Conservation (phyloP, 2,797 vertebrate genomes). For the Chloroceryle inda region DNA sequence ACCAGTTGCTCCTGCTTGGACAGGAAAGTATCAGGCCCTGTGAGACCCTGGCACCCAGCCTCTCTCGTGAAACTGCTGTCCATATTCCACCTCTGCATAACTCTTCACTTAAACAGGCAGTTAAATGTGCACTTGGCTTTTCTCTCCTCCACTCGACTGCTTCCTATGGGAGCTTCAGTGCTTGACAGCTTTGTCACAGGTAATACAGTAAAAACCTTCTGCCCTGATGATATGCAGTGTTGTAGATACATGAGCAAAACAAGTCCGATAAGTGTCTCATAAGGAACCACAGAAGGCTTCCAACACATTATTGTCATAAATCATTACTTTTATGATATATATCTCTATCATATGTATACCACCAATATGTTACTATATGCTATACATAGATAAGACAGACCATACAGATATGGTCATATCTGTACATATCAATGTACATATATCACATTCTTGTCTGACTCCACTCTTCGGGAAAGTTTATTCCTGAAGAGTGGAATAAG, state of each 20-base stretch:
- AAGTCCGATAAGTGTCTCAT: not conserved
- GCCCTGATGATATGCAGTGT: not conserved
- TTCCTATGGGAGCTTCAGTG: not conserved
- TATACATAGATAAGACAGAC: not conserved
- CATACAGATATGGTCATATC: not conserved
- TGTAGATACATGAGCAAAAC: not conserved
- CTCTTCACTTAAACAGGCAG: rapidly evolving
- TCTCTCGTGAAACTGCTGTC: not conserved
- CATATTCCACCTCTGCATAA: not conserved
- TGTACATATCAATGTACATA: no score
- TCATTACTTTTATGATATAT: not conserved
- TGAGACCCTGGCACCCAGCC: not conserved
- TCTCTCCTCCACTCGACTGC: not conserved
- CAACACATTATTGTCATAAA: not conserved
- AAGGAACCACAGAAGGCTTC: not conserved
- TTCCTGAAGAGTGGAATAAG: no score
- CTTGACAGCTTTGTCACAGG: not conserved
- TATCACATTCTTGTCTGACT: not conserved
- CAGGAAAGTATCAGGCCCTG: rapidly evolving
- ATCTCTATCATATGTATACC: not conserved
- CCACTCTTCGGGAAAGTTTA: not conserved
- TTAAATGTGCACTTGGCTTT: not conserved
- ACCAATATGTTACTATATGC: not conserved
- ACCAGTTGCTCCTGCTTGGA: not conserved
- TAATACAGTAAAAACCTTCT: not conserved